Evolutionary conservation across 2,113 vertebrate genomes (phyloP), one percentile per base, ranked within the genome.

Genomic region (Caretta caretta): DNA sequence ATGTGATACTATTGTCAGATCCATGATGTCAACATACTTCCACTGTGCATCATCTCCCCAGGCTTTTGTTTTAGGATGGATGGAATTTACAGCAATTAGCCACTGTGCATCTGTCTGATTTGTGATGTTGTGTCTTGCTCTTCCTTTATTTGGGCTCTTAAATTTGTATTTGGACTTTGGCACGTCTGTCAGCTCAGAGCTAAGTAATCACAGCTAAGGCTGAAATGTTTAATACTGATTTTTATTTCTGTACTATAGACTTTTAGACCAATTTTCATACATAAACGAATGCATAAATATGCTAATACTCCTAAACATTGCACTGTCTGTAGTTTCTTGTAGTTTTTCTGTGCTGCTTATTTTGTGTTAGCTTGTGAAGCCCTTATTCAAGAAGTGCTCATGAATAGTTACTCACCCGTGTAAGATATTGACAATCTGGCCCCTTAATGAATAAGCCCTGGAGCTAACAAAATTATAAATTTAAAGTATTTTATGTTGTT

Each of bases 21-120:
- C 83, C 90, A 42, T 24, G 53, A 72, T 93, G 78, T 88, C 84
- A 88, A 51, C 89, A 88, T n/a, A 92, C 49, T 93, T 27, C 80
- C 92, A 83, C 79, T 90, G 57, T 38, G 49, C 80, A 50, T 86
- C 90, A 42, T 91, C 13, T 82, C 10, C 56, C 3, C 7, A 24
- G 25, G 12, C 9, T 92, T 97, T 83, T 38, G 87, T 4, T 91
- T 92, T 93, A n/a, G 65, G 56, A 29, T 49, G 48, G 65, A 38
- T 79, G 48, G 38, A 90, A 85, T 80, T 9, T 80, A 59, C 49
- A 80, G 69, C 24, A 25, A 59, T 91, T 89, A 91, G 49, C 7
- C 35, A 12, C 35, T 78, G 25, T 54, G 56, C 57, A 80, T 89
- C 56, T 69, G 10, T n/a, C 72, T 93, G 29, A 24, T 80, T 10